These are phyloP conservation scores for Tetragonula carbonaria DNA, from an alignment of 2,888 invertebrate genomes.

Conservation along the genomic window DNA sequence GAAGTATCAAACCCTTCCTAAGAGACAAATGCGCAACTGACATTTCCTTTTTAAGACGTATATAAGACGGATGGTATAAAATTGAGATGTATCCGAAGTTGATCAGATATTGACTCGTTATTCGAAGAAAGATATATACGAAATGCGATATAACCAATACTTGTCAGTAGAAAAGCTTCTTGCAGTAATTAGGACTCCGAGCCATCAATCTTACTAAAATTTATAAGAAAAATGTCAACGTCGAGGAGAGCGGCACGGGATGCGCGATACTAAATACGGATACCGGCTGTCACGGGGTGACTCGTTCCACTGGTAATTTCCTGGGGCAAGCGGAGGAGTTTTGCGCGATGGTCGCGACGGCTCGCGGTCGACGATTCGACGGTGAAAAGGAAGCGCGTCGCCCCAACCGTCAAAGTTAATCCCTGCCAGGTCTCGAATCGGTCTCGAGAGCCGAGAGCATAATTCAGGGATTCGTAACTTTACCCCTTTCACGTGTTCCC, in stretches of 20 bases:
- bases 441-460: conserved; percentile 58
- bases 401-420: conserved; percentile 63
- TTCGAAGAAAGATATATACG: too few relatives aligned
- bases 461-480: conserved; percentile 71
- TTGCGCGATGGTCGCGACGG: conserved; percentile 8
- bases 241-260: neutral
- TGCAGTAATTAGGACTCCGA: neutral
- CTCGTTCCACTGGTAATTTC: conserved; percentile 46
- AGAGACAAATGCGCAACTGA: too few relatives aligned
- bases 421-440: conserved; percentile 57
- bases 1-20: too few relatives aligned
- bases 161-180: neutral
- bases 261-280: neutral
- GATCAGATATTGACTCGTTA: too few relatives aligned
- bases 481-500: conserved; percentile 69
- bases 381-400: conserved; percentile 58
- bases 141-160: too few relatives aligned
- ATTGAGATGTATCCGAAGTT: too few relatives aligned
- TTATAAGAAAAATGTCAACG: neutral
- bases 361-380: conserved; percentile 39
- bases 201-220: neutral
- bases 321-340: conserved; percentile 14
- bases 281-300: neutral
- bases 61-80: too few relatives aligned
- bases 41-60: too few relatives aligned